Percentiles rank a stretch among this genome's conserved stretches.
These are phyloP conservation scores for Eunapius fragilis DNA, from an alignment of 37 sponge, comb jelly and placozoan species.

Conservation along the genomic window DNA sequence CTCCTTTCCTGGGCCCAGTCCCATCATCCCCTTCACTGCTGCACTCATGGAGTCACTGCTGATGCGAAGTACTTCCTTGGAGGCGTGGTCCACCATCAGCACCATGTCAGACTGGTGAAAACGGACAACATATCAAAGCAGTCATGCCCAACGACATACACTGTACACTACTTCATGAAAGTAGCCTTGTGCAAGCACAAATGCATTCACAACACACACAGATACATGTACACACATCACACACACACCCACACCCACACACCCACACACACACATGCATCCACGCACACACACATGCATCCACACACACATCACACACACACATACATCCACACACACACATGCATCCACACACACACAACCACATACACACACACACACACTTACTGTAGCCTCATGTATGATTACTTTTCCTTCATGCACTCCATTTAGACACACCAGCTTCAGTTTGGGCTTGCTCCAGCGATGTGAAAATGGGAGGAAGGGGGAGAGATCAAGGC, in stretches of 20 bases:
- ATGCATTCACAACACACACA: too few species aligned
- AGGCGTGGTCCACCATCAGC: slow-evolving; percentile 32
- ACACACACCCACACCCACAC: background rate
- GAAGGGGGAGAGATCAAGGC: slow-evolving; percentile 25
- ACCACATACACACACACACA: background rate
- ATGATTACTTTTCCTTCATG: slow-evolving; percentile 42
- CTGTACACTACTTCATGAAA: too few species aligned
- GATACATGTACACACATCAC: background rate
- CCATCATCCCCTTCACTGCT: slow-evolving; percentile 4
- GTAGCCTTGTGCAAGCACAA: too few species aligned
- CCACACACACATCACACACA: background rate
- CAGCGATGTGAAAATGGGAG: slow-evolving; percentile 17
- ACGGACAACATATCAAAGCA: too few species aligned
- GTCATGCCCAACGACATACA: too few species aligned
- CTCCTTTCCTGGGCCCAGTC: slow-evolving; percentile 6
- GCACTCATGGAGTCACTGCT: slow-evolving; percentile 1
- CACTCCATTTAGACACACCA: slow-evolving; percentile 8
- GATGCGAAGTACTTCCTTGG: slow-evolving; percentile 11
- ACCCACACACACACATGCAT: background rate
- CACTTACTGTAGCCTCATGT: slow-evolving; percentile 49
- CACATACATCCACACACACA: background rate
- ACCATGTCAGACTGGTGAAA: slow-evolving; percentile 14
- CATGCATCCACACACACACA: background rate
- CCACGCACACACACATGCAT: background rate
- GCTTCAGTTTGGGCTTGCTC: slow-evolving; percentile 18